Evolutionary conservation across 2,888 invertebrate species (phyloP).

Genomic region (Mythimna loreyi): DNA sequence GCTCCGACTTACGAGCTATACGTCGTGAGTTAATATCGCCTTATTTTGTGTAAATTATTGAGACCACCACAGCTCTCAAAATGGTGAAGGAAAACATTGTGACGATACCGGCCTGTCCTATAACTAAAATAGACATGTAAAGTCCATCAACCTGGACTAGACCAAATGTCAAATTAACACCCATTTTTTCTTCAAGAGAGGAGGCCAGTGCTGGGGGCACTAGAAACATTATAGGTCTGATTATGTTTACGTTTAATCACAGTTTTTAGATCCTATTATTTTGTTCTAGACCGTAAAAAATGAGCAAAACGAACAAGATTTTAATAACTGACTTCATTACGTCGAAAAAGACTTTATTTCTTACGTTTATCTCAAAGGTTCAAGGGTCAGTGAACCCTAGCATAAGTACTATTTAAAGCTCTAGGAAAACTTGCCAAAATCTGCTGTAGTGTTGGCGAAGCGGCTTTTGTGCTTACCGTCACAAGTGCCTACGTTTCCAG

Average conservation of each 20-base stretch:
- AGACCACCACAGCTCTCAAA: too few species aligned
- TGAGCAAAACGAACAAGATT: constrained; percentile 12
- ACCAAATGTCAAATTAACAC: too few species aligned
- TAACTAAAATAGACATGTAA: too few species aligned
- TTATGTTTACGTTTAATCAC: constrained; percentile 18
- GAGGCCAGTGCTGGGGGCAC: too few species aligned
- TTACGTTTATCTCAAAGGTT: constrained; percentile 15
- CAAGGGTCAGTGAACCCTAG: constrained; percentile 14
- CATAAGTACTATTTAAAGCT: constrained; percentile 20
- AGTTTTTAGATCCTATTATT: constrained; percentile 17
- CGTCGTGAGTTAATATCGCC: too few species aligned
- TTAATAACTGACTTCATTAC: constrained; percentile 26
- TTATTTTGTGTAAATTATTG: too few species aligned
- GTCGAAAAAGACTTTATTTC: constrained; percentile 16
- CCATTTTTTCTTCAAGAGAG: too few species aligned
- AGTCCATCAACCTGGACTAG: too few species aligned
- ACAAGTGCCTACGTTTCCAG: constrained; percentile 27
- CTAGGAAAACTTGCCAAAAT: constrained; percentile 37
- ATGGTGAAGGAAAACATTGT: too few species aligned
- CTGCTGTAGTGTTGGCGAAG: constrained; percentile 22
- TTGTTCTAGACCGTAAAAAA: constrained; percentile 26
- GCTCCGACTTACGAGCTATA: too few species aligned
- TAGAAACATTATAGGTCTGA: too few species aligned
- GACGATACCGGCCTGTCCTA: too few species aligned
- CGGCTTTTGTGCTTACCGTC: constrained; percentile 34